These are phyloP conservation scores for Pseudopipra pipra DNA, from an alignment of 2,113 vertebrate genomes.

Conservation along the genomic window DNA sequence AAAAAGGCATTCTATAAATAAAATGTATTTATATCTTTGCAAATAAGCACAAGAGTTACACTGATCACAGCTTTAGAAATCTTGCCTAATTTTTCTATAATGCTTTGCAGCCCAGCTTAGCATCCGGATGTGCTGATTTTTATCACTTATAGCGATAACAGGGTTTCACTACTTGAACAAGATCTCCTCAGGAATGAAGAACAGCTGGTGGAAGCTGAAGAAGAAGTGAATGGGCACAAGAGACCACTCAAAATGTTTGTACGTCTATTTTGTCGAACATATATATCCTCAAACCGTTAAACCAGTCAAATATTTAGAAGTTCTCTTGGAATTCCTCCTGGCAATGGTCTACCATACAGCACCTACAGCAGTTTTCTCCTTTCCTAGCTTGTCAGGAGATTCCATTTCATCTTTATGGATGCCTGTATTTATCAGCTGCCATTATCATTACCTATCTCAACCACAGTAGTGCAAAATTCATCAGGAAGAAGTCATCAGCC, in stretches of 20 bases:
- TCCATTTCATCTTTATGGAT: background rate
- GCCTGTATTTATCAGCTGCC: background rate
- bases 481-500: background rate
- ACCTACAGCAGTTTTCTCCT: background rate
- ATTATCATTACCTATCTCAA: background rate
- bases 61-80: constrained; percentile 54
- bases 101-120: constrained; percentile 31
- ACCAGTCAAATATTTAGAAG: background rate
- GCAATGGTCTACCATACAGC: background rate
- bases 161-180: background rate
- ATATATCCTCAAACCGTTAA: background rate
- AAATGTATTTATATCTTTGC: constrained; percentile 59
- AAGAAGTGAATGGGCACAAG: background rate
- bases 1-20: constrained; percentile 57
- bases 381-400: background rate
- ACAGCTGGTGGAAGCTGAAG: background rate
- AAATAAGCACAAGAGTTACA: constrained; percentile 53
- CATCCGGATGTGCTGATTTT: constrained; percentile 37
- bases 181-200: constrained; percentile 12
- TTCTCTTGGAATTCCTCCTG: background rate
- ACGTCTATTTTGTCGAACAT: background rate
- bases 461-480: background rate
- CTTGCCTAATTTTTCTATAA: constrained; percentile 33
- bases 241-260: background rate
- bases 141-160: background rate